Base-by-base conservation (phyloP, 2,113 vertebrate species). In the Dromas ardeola region DNA sequence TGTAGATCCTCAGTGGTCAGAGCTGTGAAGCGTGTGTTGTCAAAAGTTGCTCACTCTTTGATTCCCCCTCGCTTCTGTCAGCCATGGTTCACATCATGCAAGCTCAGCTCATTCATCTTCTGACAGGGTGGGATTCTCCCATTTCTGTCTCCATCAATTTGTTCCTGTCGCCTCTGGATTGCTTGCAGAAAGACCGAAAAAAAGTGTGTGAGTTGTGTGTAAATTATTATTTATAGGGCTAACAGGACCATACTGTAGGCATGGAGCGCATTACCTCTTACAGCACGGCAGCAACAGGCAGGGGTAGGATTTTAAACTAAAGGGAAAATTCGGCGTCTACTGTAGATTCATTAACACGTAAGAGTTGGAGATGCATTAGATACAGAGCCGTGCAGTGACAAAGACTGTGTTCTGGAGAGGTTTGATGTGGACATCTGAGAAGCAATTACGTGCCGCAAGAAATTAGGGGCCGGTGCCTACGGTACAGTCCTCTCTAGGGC, bases 1-100 rank as follows among this genome's bases (percentile, higher is more conserved):
- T 45, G 93, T 97, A 95, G 97, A 98, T 98, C 98, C 97, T 97
- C 97, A 96, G 95, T 97, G 98, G 98, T 97, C 98, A 97, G 96
- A 82, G 96, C 98, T 97, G 94, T 95, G 97, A 98, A 98, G 98
- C 97, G 93, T 96, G 91, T 86, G 92, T 97, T 98, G 98, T 98
- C 97, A 97, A 97, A 98, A 98, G 98, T 98, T 98, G 97, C 97
- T 97, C 97, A 86, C 92, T 98, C 98, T 98, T 98, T 98, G 98
- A 98, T 98, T 98, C 93, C 91, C 96, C 93, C 97, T 98, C 95
- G 94, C 96, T 96, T 96, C 95, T 98, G 97, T 97, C 98, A 97
- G 97, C 93, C 96, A 95, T 94, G 97, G 97, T 98, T 98, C 98
- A 98, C 95, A 92, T 94, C 97, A 97, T 92, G 84, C 95, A 92